phyloP scores from a whole-genome alignment of 2,797 vertebrate species.

The Phaenicophaeus curvirostris region DNA sequence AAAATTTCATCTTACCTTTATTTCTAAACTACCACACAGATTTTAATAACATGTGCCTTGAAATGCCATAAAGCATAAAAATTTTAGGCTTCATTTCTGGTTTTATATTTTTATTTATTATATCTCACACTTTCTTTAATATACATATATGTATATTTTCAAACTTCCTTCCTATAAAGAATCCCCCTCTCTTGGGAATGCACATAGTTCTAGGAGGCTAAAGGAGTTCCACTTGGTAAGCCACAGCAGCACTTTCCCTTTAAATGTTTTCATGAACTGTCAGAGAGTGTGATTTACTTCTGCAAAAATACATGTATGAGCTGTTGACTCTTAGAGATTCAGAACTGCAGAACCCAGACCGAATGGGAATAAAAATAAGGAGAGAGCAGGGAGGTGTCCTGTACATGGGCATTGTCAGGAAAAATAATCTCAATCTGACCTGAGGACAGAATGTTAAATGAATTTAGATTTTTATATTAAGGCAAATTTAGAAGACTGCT shows the following conservation, averaged over 20 bases:
- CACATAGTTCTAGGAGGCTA: neutral
- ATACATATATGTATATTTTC: neutral
- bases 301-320: neutral
- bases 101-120: neutral
- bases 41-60: neutral
- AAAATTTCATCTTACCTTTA: neutral
- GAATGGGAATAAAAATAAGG: neutral
- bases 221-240: neutral
- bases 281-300: neutral
- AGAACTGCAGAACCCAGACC: rapidly evolving
- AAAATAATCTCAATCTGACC: neutral
- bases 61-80: neutral
- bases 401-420: neutral
- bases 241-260: neutral
- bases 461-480: neutral
- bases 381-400: neutral
- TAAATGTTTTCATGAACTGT: neutral
- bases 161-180: neutral
- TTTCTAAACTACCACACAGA: neutral
- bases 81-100: neutral
- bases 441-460: neutral
- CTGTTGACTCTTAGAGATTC: neutral
- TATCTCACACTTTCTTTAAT: neutral
- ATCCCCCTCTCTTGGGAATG: neutral
- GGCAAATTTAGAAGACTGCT: neutral